phyloP scores from a whole-genome alignment of 2,888 invertebrate genomes.

The Bimastos eiseni region DNA sequence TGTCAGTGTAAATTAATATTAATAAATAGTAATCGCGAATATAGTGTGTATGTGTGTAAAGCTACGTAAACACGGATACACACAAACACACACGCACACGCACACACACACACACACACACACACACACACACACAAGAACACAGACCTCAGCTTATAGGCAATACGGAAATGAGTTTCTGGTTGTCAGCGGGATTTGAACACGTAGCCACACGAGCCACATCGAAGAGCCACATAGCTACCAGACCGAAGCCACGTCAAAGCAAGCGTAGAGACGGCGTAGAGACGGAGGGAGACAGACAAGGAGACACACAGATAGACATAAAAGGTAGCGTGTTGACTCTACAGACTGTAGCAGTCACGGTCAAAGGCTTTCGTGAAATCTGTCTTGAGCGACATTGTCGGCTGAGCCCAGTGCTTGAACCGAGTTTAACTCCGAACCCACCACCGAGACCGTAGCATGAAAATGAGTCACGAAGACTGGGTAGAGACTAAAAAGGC shows the following conservation, averaged over 20 bases:
- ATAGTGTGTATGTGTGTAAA: no score
- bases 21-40: no score
- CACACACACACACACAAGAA: neutral
- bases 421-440: neutral
- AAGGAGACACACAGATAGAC: neutral
- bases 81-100: no score
- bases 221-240: neutral
- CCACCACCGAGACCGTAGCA: neutral
- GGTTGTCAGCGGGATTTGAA: neutral
- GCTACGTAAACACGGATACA: slow-evolving; percentile 32
- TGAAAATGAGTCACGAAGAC: no score
- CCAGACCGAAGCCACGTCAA: neutral
- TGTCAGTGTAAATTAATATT: no score
- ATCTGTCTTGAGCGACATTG: neutral
- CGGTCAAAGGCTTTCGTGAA: neutral
- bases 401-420: no score
- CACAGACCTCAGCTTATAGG: neutral
- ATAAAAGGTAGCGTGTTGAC: neutral
- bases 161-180: neutral
- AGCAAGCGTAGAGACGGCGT: neutral
- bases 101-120: slow-evolving; percentile 22
- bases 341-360: neutral
- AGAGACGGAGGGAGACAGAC: neutral
- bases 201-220: neutral
- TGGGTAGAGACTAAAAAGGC: no score